Percentiles rank a stretch among this genome's conserved stretches.
Conservation (phyloP, 2,113 vertebrate genomes). For the Plotosus lineatus region DNA sequence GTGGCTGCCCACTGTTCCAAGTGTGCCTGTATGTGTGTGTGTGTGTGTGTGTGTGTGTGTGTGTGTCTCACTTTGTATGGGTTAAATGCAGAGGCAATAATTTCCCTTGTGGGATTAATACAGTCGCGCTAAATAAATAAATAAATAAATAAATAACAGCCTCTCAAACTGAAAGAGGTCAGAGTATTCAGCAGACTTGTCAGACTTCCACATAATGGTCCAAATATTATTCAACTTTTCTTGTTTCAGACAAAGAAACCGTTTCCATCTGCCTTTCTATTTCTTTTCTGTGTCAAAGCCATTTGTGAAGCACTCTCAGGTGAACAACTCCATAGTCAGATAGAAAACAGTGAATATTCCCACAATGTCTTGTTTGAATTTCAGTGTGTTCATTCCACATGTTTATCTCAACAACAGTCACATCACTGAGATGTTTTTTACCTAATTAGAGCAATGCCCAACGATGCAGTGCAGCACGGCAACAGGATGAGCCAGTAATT, state of each 20-base stretch:
- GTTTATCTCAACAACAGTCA: conserved; percentile 19
- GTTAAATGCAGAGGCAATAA: too few relatives aligned
- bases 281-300: conserved; percentile 23
- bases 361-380: conserved; percentile 4
- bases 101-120: too few relatives aligned
- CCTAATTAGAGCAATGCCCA: conserved; percentile 15
- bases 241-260: neutral
- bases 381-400: conserved; percentile 16
- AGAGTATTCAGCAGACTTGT: neutral
- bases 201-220: neutral
- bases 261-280: conserved; percentile 25
- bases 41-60: too few relatives aligned
- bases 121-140: too few relatives aligned
- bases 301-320: neutral
- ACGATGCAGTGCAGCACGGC: conserved; percentile 6
- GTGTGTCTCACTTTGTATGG: too few relatives aligned
- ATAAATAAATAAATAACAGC: too few relatives aligned
- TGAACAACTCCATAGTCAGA: conserved; percentile 25
- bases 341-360: conserved; percentile 14
- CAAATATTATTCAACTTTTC: conserved; percentile 6
- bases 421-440: conserved; percentile 39
- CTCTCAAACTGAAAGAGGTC: neutral
- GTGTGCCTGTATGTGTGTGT: too few relatives aligned
- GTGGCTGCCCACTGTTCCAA: too few relatives aligned
- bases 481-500: conserved; percentile 30